Base-by-base conservation (phyloP, 2,797 vertebrate genomes). In the Holocentrus rufus region DNA sequence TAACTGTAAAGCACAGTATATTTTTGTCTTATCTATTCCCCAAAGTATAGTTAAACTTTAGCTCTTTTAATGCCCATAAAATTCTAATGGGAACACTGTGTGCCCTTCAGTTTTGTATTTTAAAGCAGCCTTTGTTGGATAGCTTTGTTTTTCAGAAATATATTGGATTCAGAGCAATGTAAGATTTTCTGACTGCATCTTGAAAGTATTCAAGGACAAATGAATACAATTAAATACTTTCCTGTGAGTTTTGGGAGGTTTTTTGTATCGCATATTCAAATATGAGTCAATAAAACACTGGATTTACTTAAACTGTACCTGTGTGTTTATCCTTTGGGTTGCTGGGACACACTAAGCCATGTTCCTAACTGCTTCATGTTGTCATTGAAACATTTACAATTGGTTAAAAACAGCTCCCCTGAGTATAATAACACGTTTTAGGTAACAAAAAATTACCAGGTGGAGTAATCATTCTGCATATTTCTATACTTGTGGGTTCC, bases 211-310 rank as follows among this genome's bases (percentile, higher is more conserved):
- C 57, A 14, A n/a, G 58, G 31, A 74, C n/a, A 69, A 36, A 62
- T 27, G n/a, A 68, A 25, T 39, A 77, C 17, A 79, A 71, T 62
- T 23, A 55, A 59, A 15, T n/a, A 67, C 36, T 39, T 59, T 14
- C 39, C 59, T 72, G 30, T 36, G 18, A 39, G 13, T 76, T 72
- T 77, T 46, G 31, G n/a, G n/a, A n/a, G n/a, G 56, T 71, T 79
- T 68, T 82, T 72, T 77, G 22, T 84, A 70, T 71, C 10, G 47
- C 54, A 44, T 66, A 20, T 74, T 77, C 4, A 63, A 25, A 62
- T 61, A 5, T 79, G 58, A 80, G 74, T 50, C 79, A 93, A 92
- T 91, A 92, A 80, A 92, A 92, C 91, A 92, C 90, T 91, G 88
- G 87, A 91, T 88, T 88, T 90, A 85, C 50, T 80, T 50, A 69